These are phyloP conservation scores for Thymelicus lineola DNA, from an alignment of 2,888 invertebrate species.

Conservation along the genomic window DNA sequence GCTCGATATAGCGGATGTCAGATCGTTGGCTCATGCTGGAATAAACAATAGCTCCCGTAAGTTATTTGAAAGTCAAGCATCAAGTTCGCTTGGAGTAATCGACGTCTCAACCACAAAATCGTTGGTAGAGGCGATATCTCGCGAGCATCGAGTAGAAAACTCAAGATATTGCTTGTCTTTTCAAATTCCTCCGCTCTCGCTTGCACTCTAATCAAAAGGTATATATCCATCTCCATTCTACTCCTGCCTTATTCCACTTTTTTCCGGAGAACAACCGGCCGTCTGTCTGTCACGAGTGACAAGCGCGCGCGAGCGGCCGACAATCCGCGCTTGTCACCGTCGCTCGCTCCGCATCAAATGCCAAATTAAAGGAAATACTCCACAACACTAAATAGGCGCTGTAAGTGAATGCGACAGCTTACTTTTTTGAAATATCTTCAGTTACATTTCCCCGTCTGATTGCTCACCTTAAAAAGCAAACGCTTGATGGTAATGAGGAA, in stretches of 20 bases:
- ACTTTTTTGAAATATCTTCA: constrained; percentile 43
- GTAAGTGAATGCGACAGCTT: constrained; percentile 43
- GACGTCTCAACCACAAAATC: constrained; percentile 71
- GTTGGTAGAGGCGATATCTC: constrained; percentile 61
- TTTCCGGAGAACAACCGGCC: constrained; percentile 60
- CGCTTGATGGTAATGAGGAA: constrained; percentile 15
- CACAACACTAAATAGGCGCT: constrained; percentile 61
- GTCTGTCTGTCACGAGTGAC: constrained; percentile 65
- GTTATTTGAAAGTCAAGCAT: constrained; percentile 74
- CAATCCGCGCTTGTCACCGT: constrained; percentile 66
- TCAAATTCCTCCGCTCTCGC: constrained; percentile 53
- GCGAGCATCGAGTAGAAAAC: constrained; percentile 58
- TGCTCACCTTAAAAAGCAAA: constrained; percentile 6
- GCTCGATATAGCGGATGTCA: constrained; percentile 62
- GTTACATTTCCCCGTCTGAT: constrained; percentile 2
- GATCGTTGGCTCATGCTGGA: constrained; percentile 57
- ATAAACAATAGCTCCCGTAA: constrained; percentile 64
- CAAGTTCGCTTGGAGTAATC: constrained; percentile 61
- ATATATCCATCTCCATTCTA: constrained; percentile 52
- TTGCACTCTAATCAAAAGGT: constrained; percentile 44
- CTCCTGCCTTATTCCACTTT: constrained; percentile 58
- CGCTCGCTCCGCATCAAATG: constrained; percentile 56
- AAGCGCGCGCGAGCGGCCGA: constrained; percentile 58
- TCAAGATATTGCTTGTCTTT: constrained; percentile 55
- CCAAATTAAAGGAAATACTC: constrained; percentile 72